phyloP scores from a whole-genome alignment of 2,888 invertebrate species.

The Laothoe populi region DNA sequence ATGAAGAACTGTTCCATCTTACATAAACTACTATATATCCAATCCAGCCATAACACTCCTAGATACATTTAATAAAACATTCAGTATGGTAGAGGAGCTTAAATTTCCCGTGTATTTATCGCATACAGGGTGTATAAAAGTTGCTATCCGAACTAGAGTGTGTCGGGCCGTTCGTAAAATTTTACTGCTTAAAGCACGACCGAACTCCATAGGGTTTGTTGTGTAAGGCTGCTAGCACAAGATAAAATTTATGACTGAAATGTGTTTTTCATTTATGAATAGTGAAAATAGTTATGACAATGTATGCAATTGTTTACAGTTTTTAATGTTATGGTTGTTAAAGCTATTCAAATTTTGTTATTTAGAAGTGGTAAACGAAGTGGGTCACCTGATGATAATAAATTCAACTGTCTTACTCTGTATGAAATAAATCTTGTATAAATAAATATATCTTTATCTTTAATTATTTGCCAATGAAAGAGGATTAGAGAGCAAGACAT shows the following conservation, averaged over 20 bases:
- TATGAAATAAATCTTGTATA: too few relatives aligned
- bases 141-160: slow-evolving; percentile 35
- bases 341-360: too few relatives aligned
- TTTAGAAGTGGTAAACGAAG: too few relatives aligned
- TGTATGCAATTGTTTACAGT: too few relatives aligned
- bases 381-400: too few relatives aligned
- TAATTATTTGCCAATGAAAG: too few relatives aligned
- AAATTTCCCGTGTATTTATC: slow-evolving; percentile 42
- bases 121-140: slow-evolving; percentile 44
- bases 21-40: not conserved
- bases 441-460: too few relatives aligned
- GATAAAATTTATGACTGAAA: not conserved
- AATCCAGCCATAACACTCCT: slow-evolving; percentile 21
- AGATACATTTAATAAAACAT: slow-evolving; percentile 39
- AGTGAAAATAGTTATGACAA: too few relatives aligned
- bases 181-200: slow-evolving; percentile 50
- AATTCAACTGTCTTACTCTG: too few relatives aligned
- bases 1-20: too few relatives aligned
- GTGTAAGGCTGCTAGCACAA: slow-evolving; percentile 2
- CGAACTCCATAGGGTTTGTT: slow-evolving; percentile 41
- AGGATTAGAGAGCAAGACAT: too few relatives aligned
- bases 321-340: too few relatives aligned
- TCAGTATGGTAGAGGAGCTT: slow-evolving; percentile 32
- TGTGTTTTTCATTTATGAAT: not conserved
- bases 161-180: slow-evolving; percentile 44